A percentile compares a stretch with the other conserved stretches of the same genome.
These are phyloP conservation scores for Lordiphosa stackelbergi DNA, from an alignment of 1,140 invertebrate species.

Conservation along the genomic window DNA sequence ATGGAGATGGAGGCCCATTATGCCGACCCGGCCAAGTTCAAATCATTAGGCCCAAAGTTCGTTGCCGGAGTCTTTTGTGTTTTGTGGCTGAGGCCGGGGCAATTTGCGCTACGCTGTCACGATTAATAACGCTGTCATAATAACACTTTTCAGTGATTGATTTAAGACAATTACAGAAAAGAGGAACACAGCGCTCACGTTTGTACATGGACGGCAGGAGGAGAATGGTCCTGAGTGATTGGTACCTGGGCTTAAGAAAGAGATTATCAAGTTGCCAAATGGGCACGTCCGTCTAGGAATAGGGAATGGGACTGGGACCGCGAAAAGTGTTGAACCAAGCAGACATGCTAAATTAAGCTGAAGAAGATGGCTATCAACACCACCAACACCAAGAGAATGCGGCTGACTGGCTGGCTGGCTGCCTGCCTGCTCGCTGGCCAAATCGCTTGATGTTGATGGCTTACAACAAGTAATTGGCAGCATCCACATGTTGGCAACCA, in stretches of 20 bases:
- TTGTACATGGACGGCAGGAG: conserved; percentile 40
- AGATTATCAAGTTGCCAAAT: conserved; percentile 75
- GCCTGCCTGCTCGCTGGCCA: conserved; percentile 45
- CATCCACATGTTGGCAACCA: conserved; percentile 59
- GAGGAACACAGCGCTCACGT: conserved; percentile 72
- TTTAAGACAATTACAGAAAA: conserved; percentile 76
- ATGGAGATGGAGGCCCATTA: conserved; percentile 4
- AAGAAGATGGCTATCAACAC: conserved; percentile 76
- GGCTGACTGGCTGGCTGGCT: no score
- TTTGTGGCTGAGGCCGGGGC: conserved; percentile 22
- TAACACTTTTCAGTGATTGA: conserved; percentile 76
- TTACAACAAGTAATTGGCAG: conserved; percentile 76
- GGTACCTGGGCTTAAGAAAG: conserved; percentile 70
- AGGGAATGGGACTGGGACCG: conserved; percentile 32
- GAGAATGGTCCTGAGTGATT: conserved; percentile 53
- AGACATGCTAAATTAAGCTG: conserved; percentile 77
- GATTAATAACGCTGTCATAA: conserved; percentile 76
- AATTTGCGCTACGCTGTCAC: conserved; percentile 68
- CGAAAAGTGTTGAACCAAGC: conserved; percentile 73
- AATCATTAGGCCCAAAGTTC: conserved; percentile 56
- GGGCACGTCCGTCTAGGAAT: conserved; percentile 57
- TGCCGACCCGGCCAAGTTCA: conserved; percentile 51
- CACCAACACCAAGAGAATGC: conserved; percentile 36
- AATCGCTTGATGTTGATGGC: conserved; percentile 76
- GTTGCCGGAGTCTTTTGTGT: conserved; percentile 11